Evolutionary conservation across 2,888 invertebrate genomes (phyloP).

Genomic region (Hirtodrosophila histrioides): DNA sequence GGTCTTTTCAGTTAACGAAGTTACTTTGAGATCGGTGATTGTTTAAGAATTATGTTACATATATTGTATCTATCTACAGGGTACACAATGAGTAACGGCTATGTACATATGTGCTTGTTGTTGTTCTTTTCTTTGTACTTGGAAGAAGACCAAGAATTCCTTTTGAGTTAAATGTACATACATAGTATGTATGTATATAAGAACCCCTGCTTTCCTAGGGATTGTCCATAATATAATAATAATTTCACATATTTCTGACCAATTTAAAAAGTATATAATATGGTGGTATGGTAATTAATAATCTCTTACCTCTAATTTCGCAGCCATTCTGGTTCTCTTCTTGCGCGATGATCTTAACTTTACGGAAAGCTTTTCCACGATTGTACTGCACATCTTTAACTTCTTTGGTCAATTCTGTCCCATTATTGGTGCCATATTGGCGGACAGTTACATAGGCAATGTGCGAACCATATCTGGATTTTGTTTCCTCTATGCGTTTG

Average conservation of each 20-base stretch:
- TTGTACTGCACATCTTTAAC: slow-evolving; percentile 87
- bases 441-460: slow-evolving; percentile 88
- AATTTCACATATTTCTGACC: no score
- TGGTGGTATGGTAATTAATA: no score
- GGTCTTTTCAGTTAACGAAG: slow-evolving; percentile 6
- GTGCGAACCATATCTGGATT: slow-evolving; percentile 86
- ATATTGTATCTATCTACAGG: no score
- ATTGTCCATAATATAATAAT: no score
- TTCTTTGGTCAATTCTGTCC: slow-evolving; percentile 88
- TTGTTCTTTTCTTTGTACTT: no score
- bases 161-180: no score
- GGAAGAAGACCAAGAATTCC: no score
- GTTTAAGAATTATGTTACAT: background rate
- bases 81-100: no score
- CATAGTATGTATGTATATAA: no score
- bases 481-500: slow-evolving; percentile 86
- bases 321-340: slow-evolving; percentile 88
- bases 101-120: no score
- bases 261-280: no score
- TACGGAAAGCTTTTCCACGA: slow-evolving; percentile 85
- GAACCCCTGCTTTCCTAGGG: no score
- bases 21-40: background rate
- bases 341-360: slow-evolving; percentile 86
- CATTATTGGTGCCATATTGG: slow-evolving; percentile 87
- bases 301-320: slow-evolving; percentile 33